phyloP scores from a whole-genome alignment of 2,113 vertebrate genomes.

The Nothocercus julius region DNA sequence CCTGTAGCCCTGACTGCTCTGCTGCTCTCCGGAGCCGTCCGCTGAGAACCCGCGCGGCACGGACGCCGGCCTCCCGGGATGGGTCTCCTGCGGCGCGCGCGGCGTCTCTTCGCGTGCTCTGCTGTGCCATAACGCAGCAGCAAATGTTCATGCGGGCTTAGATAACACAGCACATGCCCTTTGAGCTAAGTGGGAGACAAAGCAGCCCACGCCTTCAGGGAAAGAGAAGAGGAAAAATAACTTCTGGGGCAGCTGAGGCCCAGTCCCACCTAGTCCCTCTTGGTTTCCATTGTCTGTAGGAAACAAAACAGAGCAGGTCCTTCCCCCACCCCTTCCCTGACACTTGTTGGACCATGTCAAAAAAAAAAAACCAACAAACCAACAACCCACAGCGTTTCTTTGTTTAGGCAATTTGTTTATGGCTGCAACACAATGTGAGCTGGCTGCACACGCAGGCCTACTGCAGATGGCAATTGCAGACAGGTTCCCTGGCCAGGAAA shows the following conservation, averaged over 20 bases:
- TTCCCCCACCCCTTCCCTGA: neutral
- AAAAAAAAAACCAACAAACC: neutral
- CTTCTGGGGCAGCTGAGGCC: constrained; percentile 14
- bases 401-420: constrained; percentile 11
- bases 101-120: neutral
- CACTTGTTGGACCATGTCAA: neutral
- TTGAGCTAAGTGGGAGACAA: neutral
- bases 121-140: neutral
- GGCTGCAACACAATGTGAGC: neutral
- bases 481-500: neutral
- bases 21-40: rapidly evolving
- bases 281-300: constrained; percentile 30
- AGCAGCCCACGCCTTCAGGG: neutral
- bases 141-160: neutral
- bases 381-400: neutral
- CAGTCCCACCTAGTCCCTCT: constrained; percentile 30
- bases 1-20: neutral
- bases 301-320: constrained; percentile 27
- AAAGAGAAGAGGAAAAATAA: neutral
- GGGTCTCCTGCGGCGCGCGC: neutral
- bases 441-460: neutral
- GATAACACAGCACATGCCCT: neutral
- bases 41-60: rapidly evolving
- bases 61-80: neutral
- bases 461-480: constrained; percentile 3